A percentile compares a stretch with the other conserved stretches of the same genome.
Conservation (phyloP, 2,888 invertebrate species). For the Meta bourneti region DNA sequence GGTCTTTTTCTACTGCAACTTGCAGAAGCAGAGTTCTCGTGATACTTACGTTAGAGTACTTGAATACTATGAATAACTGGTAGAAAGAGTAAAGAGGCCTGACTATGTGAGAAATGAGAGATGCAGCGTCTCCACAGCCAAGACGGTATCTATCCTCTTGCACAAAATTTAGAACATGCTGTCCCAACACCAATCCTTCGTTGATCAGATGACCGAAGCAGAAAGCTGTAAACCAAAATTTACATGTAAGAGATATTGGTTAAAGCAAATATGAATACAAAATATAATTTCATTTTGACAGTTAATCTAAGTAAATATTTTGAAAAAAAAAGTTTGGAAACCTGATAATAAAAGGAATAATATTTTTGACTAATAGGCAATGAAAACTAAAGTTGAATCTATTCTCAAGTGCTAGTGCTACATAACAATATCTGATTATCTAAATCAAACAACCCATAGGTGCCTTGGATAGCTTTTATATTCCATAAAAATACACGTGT, state of each 20-base stretch:
- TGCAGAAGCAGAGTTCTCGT: not conserved
- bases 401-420: no score
- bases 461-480: no score
- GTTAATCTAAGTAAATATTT: no score
- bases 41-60: slow-evolving; percentile 88
- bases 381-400: no score
- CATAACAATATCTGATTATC: no score
- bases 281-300: not conserved
- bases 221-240: slow-evolving; percentile 84
- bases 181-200: slow-evolving; percentile 86
- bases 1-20: no score
- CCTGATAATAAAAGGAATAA: no score
- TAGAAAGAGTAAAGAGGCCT: slow-evolving; percentile 88
- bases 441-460: no score
- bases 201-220: slow-evolving; percentile 90
- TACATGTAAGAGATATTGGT: not conserved
- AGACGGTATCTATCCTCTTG: slow-evolving; percentile 83
- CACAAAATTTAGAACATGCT: slow-evolving; percentile 85
- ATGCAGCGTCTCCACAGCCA: slow-evolving; percentile 83
- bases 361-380: no score
- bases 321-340: no score
- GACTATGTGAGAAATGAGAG: slow-evolving; percentile 85
- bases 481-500: no score
- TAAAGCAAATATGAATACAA: not conserved
- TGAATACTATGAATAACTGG: slow-evolving; percentile 89